These are phyloP conservation scores for Acyrthosiphon pisum DNA, from an alignment of 1,140 invertebrate genomes.

Conservation along the genomic window DNA sequence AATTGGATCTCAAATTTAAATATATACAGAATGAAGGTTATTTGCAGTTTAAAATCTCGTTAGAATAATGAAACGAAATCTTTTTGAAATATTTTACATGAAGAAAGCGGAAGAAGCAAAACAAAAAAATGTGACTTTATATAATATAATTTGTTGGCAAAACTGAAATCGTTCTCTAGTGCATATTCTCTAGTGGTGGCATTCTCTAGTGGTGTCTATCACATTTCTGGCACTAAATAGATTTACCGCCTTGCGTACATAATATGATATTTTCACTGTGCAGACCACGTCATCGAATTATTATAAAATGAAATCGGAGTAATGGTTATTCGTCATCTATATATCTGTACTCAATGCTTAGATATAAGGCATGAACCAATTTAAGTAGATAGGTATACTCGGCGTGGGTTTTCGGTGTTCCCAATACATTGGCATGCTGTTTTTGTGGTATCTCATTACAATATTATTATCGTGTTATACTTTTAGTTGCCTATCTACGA, in stretches of 20 bases:
- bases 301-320: too few relatives aligned
- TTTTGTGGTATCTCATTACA: background rate
- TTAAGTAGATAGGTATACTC: too few relatives aligned
- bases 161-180: background rate
- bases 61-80: background rate
- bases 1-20: constrained; percentile 27
- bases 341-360: background rate
- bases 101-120: background rate
- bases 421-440: too few relatives aligned
- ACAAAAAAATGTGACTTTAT: background rate
- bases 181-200: background rate
- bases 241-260: background rate
- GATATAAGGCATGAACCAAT: too few relatives aligned
- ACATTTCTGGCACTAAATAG: background rate
- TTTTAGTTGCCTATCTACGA: background rate
- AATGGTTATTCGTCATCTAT: background rate
- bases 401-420: too few relatives aligned
- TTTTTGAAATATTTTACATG: background rate
- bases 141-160: background rate
- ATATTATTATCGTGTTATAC: background rate
- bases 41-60: constrained; percentile 5
- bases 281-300: background rate
- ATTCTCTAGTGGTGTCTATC: background rate
- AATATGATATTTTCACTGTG: background rate
- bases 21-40: background rate